A percentile compares a stretch with the other conserved stretches of the same genome.
Conservation (phyloP, 2,113 vertebrate species). For the Opisthocomus hoazin region DNA sequence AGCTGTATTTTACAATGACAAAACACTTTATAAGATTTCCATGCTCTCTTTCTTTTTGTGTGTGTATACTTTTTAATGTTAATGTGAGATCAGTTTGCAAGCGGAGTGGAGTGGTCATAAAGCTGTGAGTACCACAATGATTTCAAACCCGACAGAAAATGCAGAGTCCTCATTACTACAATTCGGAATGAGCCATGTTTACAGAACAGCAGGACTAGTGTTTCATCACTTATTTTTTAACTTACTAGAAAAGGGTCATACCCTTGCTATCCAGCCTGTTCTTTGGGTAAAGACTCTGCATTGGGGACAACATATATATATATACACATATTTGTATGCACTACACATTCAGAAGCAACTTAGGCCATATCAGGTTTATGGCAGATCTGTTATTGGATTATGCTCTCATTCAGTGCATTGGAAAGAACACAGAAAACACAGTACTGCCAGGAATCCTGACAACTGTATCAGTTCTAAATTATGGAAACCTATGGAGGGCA, state of each 20-base stretch:
- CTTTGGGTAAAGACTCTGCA: background rate
- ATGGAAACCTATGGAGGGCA: background rate
- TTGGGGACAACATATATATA: background rate
- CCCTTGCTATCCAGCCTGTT: background rate
- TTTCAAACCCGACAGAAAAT: background rate
- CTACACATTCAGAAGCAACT: background rate
- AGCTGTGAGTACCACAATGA: background rate
- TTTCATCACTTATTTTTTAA: background rate
- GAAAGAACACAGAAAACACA: background rate
- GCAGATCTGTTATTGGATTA: background rate
- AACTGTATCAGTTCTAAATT: background rate
- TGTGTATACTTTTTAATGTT: background rate
- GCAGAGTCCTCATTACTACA: background rate
- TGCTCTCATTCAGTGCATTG: background rate
- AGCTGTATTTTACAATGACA: background rate
- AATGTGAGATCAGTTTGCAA: background rate
- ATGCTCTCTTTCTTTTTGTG: background rate
- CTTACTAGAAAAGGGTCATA: background rate
- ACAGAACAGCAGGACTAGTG: background rate
- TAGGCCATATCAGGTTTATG: background rate
- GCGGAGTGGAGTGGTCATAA: background rate
- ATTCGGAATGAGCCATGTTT: background rate
- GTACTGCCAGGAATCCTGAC: background rate
- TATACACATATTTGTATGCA: background rate
- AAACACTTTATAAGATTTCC: background rate